Evolutionary conservation across 2,888 invertebrate genomes (phyloP).

Genomic region (Andrena chrysosceles): DNA sequence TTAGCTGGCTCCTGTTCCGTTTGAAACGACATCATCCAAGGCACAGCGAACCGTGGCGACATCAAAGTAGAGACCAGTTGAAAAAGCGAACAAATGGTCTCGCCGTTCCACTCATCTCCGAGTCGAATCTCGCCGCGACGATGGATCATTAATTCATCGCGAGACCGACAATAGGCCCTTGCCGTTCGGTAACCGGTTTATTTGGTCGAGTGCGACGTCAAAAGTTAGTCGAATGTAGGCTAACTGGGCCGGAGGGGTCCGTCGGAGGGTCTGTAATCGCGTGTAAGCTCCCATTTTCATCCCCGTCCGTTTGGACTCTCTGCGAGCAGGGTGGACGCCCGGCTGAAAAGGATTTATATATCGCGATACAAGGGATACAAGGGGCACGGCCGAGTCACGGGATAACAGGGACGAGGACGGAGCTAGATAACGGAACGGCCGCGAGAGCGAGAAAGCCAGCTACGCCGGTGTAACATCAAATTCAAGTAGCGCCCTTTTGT

Average conservation of each 20-base stretch:
- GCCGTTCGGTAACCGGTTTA: conserved; percentile 50
- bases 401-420: conserved; percentile 36
- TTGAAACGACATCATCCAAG: conserved; percentile 1
- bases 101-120: conserved; percentile 1
- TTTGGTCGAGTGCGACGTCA: conserved; percentile 60
- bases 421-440: neutral
- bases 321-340: conserved; percentile 49
- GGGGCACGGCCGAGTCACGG: conserved; percentile 33
- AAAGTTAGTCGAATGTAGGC: conserved; percentile 71
- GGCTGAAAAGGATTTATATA: conserved; percentile 67
- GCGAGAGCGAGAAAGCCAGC: conserved; percentile 7
- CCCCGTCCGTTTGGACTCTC: conserved; percentile 64
- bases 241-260: conserved; percentile 64
- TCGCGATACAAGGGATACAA: conserved; percentile 62
- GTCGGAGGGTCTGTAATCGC: conserved; percentile 64
- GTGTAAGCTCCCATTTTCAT: conserved; percentile 71
- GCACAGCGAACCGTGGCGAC: conserved; percentile 18
- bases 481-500: conserved; percentile 74
- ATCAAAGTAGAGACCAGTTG: conserved; percentile 39
- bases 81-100: neutral
- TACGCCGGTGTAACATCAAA: conserved; percentile 65
- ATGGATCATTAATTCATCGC: conserved; percentile 49
- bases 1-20: conserved; percentile 11
- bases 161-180: conserved; percentile 30
- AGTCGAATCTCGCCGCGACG: conserved; percentile 19